Base-by-base conservation (phyloP, 1,140 invertebrate species). In the Dryas iulia region DNA sequence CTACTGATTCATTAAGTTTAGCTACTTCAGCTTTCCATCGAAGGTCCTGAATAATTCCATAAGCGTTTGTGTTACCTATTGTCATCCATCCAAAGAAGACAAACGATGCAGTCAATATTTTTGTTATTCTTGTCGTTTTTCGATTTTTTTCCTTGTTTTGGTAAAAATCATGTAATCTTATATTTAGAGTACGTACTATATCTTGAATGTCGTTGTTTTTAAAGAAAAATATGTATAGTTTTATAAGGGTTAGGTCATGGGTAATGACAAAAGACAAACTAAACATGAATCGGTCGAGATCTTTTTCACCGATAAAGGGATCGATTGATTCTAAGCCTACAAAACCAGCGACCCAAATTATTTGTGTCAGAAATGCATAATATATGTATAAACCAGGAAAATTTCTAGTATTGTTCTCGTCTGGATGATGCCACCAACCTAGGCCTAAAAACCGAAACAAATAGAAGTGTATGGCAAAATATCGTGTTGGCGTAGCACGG, bases 401-500 rank as follows among this genome's bases (percentile, higher is more conserved):
- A 61, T 91, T 90, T 7, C 61, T 62, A 3, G 73, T 82, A 8
- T 91, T 69, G 2, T 66, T 69, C 76, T 91, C 84, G 60, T 89
- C 86, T 1, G 89, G 89, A 58, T 89, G 84, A 64, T 91, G 89
- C 89, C 89, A 91, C 87, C 87, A 90, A 12, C 89, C 89, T 1
- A 91, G 59, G 5, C 87, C 89, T 7, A 90, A 66, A 39, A 85
- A 83, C 52, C 89, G 75, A 0, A 91, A 59, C 12, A 91, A 71
- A 54, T 76, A 8, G 68, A 71, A 91, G 68, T 91, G 89, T 6
- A 86, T 57, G 14, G 59, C 74, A 68, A 91, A 90, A 58, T 87
- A 90, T 8, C 83, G 79, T 6, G 35, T 78, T 12, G 86, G 84
- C 11, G 71, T 70, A 59, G 26, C 59, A 35, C 23, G 24, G 0